Evolutionary conservation across 2,797 vertebrate species (phyloP).

Genomic region (Enteromius paludinosus): DNA sequence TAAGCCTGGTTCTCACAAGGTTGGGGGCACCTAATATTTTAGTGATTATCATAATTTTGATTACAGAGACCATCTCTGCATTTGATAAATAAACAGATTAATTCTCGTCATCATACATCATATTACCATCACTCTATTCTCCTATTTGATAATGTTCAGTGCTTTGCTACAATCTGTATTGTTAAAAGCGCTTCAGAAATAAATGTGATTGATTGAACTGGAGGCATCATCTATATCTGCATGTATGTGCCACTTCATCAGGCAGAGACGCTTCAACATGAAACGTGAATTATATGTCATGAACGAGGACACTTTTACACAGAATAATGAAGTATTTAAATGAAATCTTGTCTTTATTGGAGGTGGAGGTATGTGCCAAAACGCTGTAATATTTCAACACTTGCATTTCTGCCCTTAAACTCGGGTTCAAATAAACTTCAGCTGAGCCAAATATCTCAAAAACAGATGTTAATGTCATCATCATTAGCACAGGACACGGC

Average conservation of each 20-base stretch:
- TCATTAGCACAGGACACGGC: constrained; percentile 37
- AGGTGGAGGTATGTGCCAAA: constrained; percentile 48
- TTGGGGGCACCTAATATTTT: too few species aligned
- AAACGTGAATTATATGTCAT: background rate
- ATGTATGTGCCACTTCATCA: background rate
- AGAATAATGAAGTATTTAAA: constrained; percentile 1
- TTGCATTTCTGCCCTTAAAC: constrained; percentile 61
- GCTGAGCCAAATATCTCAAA: constrained; percentile 58
- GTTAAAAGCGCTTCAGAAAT: too few species aligned
- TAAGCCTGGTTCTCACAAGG: too few species aligned
- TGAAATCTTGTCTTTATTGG: constrained; percentile 48
- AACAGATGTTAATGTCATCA: constrained; percentile 74
- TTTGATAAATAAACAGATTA: too few species aligned
- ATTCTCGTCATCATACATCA: too few species aligned
- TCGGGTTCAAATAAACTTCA: constrained; percentile 67
- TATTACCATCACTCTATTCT: too few species aligned
- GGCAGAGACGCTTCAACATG: background rate
- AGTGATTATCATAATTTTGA: too few species aligned
- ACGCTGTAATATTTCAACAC: constrained; percentile 61
- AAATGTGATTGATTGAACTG: too few species aligned
- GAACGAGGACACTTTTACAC: background rate
- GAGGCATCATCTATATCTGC: background rate
- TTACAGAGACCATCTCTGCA: too few species aligned
- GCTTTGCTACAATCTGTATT: too few species aligned
- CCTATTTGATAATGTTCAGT: too few species aligned